These are phyloP conservation scores for Tupaia chinensis DNA, from an alignment of 2,113 vertebrate genomes.

Conservation along the genomic window DNA sequence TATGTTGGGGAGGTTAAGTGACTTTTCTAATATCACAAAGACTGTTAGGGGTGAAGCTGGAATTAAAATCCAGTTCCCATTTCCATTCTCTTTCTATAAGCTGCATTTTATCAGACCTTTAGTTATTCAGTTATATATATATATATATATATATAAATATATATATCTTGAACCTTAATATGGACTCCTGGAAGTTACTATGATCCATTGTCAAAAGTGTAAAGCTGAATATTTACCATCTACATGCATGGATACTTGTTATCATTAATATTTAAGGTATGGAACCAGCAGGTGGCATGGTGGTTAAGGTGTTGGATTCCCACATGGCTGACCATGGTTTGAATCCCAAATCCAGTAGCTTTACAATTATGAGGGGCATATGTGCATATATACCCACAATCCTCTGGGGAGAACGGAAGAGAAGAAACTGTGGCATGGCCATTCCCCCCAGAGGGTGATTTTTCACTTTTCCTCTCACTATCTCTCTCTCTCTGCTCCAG, in stretches of 20 bases:
- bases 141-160: too few species aligned
- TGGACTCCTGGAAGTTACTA: not conserved
- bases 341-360: too few species aligned
- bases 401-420: too few species aligned
- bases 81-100: not conserved
- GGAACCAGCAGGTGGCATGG: too few species aligned
- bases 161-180: not conserved
- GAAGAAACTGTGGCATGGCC: too few species aligned
- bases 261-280: not conserved
- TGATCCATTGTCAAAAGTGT: not conserved
- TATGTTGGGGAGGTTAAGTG: not conserved
- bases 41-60: not conserved
- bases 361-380: too few species aligned
- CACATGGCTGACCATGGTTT: too few species aligned
- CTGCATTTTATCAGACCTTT: not conserved
- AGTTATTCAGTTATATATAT: not conserved
- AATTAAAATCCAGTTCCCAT: not conserved
- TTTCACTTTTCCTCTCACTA: too few species aligned
- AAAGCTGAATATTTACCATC: not conserved
- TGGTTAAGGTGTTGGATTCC: too few species aligned
- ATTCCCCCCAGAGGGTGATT: too few species aligned
- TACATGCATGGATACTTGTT: not conserved
- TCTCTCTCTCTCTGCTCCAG: too few species aligned
- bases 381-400: too few species aligned
- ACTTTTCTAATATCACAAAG: not conserved